phyloP scores from a whole-genome alignment of 2,888 invertebrate species.

The Calephelis perditalis region DNA sequence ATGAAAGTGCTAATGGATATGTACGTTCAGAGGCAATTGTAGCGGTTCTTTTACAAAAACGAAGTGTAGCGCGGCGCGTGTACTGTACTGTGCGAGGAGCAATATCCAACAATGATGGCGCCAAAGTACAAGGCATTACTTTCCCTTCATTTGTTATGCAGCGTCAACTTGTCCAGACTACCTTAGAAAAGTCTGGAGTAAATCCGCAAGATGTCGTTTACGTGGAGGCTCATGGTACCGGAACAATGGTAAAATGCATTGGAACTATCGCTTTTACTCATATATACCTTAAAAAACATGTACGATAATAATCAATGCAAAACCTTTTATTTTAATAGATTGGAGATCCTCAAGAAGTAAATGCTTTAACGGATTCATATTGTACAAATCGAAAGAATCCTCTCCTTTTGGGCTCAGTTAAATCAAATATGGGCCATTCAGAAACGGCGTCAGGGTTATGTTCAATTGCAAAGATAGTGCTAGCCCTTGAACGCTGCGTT shows the following conservation, averaged over 20 bases:
- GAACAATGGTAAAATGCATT: constrained; percentile 6
- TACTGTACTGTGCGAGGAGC: constrained; percentile 11
- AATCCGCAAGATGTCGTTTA: background rate
- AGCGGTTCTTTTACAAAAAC: constrained; percentile 5
- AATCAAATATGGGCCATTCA: constrained; percentile 14
- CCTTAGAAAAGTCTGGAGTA: background rate
- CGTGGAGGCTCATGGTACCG: constrained; percentile 9
- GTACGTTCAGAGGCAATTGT: constrained; percentile 11
- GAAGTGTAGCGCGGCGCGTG: constrained; percentile 7
- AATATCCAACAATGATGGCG: background rate
- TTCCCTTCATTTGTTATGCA: constrained; percentile 9
- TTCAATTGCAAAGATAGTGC: constrained; percentile 4
- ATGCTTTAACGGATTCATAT: background rate
- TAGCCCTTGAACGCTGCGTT: constrained; percentile 7
- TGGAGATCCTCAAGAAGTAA: constrained; percentile 11
- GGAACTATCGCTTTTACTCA: too few species aligned
- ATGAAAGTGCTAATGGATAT: constrained; percentile 1
- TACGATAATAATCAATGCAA: background rate
- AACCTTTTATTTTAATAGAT: background rate
- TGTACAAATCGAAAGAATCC: constrained; percentile 1
- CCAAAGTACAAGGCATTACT: constrained; percentile 4
- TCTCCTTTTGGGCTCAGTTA: constrained; percentile 9
- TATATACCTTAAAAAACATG: too few species aligned
- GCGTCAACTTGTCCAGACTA: background rate
- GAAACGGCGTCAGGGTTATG: constrained; percentile 7